phyloP scores from a whole-genome alignment of 2,888 invertebrate species.

The Morpho achilles region DNA sequence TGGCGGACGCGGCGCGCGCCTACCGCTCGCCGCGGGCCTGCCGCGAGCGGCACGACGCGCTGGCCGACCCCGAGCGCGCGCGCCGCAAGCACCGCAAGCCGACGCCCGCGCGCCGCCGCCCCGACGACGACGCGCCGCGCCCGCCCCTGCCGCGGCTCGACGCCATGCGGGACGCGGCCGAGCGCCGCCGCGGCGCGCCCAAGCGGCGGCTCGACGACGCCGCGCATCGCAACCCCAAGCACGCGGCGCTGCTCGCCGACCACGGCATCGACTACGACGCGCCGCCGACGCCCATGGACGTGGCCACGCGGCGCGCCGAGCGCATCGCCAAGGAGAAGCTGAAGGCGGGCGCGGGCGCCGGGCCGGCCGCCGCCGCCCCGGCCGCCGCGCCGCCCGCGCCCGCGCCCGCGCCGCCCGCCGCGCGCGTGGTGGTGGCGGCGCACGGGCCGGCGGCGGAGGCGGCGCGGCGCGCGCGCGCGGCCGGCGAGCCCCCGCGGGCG shows the following conservation, averaged over 20 bases:
- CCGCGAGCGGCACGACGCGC: constrained; percentile 92
- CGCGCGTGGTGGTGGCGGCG: constrained; percentile 63
- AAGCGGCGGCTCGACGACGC: constrained; percentile 88
- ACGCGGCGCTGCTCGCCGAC: constrained; percentile 89
- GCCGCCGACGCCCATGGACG: constrained; percentile 90
- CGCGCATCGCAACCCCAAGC: constrained; percentile 88
- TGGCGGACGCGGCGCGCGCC: constrained; percentile 90
- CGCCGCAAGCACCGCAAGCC: constrained; percentile 92
- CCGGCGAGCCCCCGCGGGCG: constrained; percentile 37
- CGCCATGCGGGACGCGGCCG: constrained; percentile 85
- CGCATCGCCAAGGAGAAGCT: constrained; percentile 91
- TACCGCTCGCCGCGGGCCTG: constrained; percentile 96
- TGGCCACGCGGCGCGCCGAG: constrained; percentile 89
- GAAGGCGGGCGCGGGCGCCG: constrained; percentile 54
- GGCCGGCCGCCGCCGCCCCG: constrained; percentile 49
- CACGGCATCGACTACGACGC: constrained; percentile 92
- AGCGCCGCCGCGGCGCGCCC: constrained; percentile 86
- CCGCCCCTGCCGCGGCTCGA: constrained; percentile 81
- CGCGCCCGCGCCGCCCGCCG: constrained; percentile 69
- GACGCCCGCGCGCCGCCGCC: constrained; percentile 83
- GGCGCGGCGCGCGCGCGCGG: constrained; percentile 44
- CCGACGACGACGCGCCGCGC: constrained; percentile 77
- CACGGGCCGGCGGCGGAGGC: constrained; percentile 44
- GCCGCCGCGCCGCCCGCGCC: constrained; percentile 69
- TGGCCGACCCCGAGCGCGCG: constrained; percentile 93